phyloP scores from a whole-genome alignment of 2,797 vertebrate species.

The Potorous gilbertii region DNA sequence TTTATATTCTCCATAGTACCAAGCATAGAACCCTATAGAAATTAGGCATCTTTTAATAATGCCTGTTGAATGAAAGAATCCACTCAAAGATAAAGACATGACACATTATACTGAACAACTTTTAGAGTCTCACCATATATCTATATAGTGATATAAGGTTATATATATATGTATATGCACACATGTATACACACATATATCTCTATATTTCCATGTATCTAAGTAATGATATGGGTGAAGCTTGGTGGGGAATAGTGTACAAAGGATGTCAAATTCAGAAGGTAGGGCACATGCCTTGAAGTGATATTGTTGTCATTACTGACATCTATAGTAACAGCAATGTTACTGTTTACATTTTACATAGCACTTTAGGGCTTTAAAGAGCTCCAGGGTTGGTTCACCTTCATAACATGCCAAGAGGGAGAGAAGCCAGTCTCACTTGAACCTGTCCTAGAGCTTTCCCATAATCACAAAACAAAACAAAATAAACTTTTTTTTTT shows the following conservation, averaged over 20 bases:
- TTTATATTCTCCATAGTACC: background rate
- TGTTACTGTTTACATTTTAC: background rate
- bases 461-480: background rate
- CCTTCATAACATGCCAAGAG: background rate
- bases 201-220: no score
- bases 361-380: background rate
- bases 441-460: background rate
- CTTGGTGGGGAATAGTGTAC: background rate
- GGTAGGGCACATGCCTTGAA: background rate
- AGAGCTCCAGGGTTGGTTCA: background rate
- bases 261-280: background rate
- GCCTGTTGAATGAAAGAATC: background rate
- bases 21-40: background rate
- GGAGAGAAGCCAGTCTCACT: background rate
- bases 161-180: no score
- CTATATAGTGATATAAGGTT: no score
- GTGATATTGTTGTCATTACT: background rate
- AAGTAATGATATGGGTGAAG: background rate
- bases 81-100: background rate
- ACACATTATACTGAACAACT: background rate
- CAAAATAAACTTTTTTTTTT: no score
- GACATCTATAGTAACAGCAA: background rate
- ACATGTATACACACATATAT: no score
- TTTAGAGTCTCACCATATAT: background rate
- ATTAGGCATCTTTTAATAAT: background rate